These are phyloP conservation scores for Echeneis naucrates DNA, from an alignment of 2,797 vertebrate species.

Conservation along the genomic window DNA sequence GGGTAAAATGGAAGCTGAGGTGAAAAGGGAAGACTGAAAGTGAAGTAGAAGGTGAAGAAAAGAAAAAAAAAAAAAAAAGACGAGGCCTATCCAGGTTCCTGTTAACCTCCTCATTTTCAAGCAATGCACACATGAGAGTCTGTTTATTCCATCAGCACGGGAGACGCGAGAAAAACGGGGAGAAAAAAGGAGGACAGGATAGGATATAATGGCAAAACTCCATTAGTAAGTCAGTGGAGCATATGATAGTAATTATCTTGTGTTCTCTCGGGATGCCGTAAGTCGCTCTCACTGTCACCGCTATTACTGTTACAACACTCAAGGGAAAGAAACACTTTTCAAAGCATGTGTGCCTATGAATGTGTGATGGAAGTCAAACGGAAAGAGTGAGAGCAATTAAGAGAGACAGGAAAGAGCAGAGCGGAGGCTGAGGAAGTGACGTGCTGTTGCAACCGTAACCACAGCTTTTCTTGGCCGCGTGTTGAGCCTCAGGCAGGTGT, in stretches of 20 bases:
- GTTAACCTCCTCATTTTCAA: not conserved
- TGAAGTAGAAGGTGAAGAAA: too few relatives aligned
- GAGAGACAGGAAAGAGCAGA: not conserved
- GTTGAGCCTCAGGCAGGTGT: constrained; percentile 47
- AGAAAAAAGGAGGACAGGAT: constrained; percentile 44
- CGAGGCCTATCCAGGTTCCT: not conserved
- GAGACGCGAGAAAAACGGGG: constrained; percentile 16
- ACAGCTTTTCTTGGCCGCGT: constrained; percentile 34
- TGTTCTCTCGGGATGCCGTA: constrained; percentile 60
- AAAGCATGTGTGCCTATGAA: not conserved
- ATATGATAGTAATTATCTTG: constrained; percentile 71
- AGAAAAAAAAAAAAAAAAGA: not conserved
- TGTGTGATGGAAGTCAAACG: constrained; percentile 21
- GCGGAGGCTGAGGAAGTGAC: constrained; percentile 16
- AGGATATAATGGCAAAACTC: constrained; percentile 54
- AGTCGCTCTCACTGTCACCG: constrained; percentile 62
- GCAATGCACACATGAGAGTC: not conserved
- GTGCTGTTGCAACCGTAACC: constrained; percentile 34
- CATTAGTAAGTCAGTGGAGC: constrained; percentile 70
- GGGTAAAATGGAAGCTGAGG: constrained; percentile 16
- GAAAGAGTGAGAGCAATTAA: not conserved
- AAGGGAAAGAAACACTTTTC: constrained; percentile 34
- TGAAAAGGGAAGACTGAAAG: constrained; percentile 47
- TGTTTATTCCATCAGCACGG: constrained; percentile 26
- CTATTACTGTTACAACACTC: constrained; percentile 57